Percentiles rank a stretch among this genome's conserved stretches.
phyloP scores from a whole-genome alignment of 2,888 invertebrate genomes.

The Odontocerum albicorne region DNA sequence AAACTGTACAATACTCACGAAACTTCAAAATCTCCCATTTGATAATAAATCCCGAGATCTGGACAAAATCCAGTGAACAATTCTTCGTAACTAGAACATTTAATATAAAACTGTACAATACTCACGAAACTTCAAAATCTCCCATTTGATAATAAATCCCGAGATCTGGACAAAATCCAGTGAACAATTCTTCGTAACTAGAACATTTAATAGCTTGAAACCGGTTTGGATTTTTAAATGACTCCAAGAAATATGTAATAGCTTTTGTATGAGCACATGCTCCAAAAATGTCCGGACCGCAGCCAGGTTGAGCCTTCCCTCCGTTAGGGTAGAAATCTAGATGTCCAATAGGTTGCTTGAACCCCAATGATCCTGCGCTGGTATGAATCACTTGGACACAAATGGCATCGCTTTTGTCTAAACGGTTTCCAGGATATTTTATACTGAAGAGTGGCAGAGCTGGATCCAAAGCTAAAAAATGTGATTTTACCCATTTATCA shows the following conservation, averaged over 20 bases:
- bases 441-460: constrained; percentile 59
- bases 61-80: constrained; percentile 4
- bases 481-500: too few species aligned
- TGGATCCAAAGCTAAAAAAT: constrained; percentile 58
- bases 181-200: neutral
- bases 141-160: constrained; percentile 3
- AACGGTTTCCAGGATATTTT: constrained; percentile 54
- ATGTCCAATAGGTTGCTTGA: constrained; percentile 58
- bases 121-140: constrained; percentile 2
- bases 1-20: too few species aligned
- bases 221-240: neutral
- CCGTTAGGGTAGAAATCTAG: constrained; percentile 66
- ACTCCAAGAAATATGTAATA: neutral
- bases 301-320: constrained; percentile 60
- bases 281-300: constrained; percentile 46
- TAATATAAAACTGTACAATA: too few species aligned
- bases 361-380: constrained; percentile 62
- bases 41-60: neutral
- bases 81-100: neutral
- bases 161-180: constrained; percentile 5
- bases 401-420: constrained; percentile 60
- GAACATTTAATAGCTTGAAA: neutral
- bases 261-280: constrained; percentile 8
- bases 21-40: constrained; percentile 2
- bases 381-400: constrained; percentile 65